Conservation (phyloP, 2,888 invertebrate genomes). For the Neoscelio sp. region DNA sequence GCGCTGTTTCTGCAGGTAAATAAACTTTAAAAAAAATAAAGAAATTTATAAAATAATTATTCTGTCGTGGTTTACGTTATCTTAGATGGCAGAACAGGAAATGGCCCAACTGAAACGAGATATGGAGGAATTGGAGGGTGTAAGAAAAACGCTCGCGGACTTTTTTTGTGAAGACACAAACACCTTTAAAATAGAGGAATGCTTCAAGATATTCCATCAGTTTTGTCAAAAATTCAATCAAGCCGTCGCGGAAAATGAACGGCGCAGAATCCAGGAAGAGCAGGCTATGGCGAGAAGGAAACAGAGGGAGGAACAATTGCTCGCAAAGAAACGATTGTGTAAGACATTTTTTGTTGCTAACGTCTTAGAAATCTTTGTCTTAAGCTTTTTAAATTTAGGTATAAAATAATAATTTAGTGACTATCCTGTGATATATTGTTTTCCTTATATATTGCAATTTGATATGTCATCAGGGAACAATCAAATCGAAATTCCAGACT, state of each 20-base stretch:
- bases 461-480: slow-evolving; percentile 84
- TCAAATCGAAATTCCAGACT: slow-evolving; percentile 89
- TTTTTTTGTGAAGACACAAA: slow-evolving; percentile 97
- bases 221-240: slow-evolving; percentile 95
- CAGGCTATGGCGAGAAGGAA: slow-evolving; percentile 91
- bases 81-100: slow-evolving; percentile 91
- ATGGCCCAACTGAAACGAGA: slow-evolving; percentile 90
- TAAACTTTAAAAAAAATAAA: slow-evolving; percentile 2
- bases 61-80: no score
- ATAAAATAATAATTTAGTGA: background rate
- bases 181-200: slow-evolving; percentile 96
- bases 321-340: slow-evolving; percentile 87
- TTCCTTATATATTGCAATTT: background rate
- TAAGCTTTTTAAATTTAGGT: background rate
- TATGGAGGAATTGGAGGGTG: slow-evolving; percentile 92
- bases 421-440: background rate
- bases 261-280: slow-evolving; percentile 92
- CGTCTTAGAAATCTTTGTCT: no score
- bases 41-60: no score
- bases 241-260: slow-evolving; percentile 93
- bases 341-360: no score
- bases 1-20: slow-evolving; percentile 91
- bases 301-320: slow-evolving; percentile 89
- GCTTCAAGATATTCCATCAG: slow-evolving; percentile 94
- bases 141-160: slow-evolving; percentile 92